phyloP scores from a whole-genome alignment of 92 coral and sea anemone species.

The Palythoa grandiflora region DNA sequence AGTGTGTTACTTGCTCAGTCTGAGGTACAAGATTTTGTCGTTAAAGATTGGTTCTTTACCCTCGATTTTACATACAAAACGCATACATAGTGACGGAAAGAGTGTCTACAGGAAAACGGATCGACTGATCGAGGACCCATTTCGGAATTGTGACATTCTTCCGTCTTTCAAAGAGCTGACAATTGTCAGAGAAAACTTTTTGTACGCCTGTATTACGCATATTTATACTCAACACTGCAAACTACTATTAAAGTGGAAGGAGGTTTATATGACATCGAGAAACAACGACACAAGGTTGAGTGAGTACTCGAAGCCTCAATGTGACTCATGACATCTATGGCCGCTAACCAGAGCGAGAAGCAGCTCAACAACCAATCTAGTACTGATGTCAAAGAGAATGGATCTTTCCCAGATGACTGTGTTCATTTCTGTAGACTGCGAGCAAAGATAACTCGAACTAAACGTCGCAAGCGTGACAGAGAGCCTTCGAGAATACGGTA shows the following conservation, averaged over 20 bases:
- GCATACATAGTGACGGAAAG: slow-evolving; percentile 34
- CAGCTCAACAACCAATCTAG: slow-evolving; percentile 19
- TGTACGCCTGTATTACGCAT: slow-evolving; percentile 39
- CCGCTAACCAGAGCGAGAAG: slow-evolving; percentile 18
- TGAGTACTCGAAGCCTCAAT: slow-evolving; percentile 24
- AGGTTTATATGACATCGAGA: slow-evolving; percentile 31
- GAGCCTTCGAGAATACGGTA: slow-evolving; percentile 32
- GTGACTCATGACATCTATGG: slow-evolving; percentile 9
- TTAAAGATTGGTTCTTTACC: slow-evolving; percentile 19
- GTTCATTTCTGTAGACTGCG: slow-evolving; percentile 32
- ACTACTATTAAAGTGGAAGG: slow-evolving; percentile 37
- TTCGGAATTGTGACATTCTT: slow-evolving; percentile 31
- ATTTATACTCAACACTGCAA: slow-evolving; percentile 29
- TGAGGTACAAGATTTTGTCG: slow-evolving; percentile 13
- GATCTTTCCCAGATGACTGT: slow-evolving; percentile 28
- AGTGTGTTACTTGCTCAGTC: background rate
- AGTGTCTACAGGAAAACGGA: slow-evolving; percentile 30
- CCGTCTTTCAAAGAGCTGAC: slow-evolving; percentile 28
- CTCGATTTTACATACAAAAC: slow-evolving; percentile 24
- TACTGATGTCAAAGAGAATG: slow-evolving; percentile 27
- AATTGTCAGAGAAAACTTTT: slow-evolving; percentile 25
- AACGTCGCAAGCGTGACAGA: slow-evolving; percentile 32
- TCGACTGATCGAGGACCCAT: slow-evolving; percentile 31
- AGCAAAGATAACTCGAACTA: slow-evolving; percentile 37
- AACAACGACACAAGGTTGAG: slow-evolving; percentile 31